A percentile compares a stretch with the other conserved stretches of the same genome.
Conservation (phyloP, 2,113 vertebrate species). For the Synodontis membranacea region DNA sequence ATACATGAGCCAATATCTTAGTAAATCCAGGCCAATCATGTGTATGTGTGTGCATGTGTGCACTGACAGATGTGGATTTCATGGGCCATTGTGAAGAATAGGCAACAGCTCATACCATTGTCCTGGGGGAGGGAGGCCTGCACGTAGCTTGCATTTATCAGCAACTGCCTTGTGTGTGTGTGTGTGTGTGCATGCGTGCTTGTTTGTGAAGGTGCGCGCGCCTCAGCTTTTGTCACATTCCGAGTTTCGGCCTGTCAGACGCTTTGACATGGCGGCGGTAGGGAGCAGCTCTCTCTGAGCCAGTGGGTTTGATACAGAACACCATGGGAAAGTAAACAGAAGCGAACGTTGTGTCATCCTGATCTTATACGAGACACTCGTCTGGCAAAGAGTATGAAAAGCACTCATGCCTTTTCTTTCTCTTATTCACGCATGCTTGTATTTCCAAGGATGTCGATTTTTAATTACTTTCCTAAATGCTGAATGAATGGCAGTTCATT, state of each 20-base stretch:
- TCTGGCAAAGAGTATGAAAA: conserved; percentile 8
- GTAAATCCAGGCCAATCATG: conserved; percentile 62
- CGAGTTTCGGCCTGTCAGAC: conserved; percentile 66
- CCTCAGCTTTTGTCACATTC: conserved; percentile 69
- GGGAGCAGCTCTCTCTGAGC: conserved; percentile 46
- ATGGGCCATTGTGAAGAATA: conserved; percentile 60
- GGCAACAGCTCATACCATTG: conserved; percentile 57
- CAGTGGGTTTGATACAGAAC: conserved; percentile 50
- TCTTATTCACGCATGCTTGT: neutral
- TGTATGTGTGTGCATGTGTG: conserved; percentile 14
- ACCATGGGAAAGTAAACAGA: neutral
- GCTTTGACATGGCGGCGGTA: conserved; percentile 60
- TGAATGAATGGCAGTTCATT: neutral
- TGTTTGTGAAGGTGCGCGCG: conserved; percentile 49
- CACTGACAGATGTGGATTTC: conserved; percentile 68
- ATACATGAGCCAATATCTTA: conserved; percentile 64
- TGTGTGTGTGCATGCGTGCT: conserved; percentile 19
- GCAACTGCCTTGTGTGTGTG: conserved; percentile 54
- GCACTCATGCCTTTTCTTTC: neutral
- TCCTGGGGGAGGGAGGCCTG: conserved; percentile 64
- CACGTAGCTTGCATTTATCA: conserved; percentile 69
- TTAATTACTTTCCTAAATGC: conserved; percentile 24
- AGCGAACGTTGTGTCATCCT: neutral
- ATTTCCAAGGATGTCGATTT: conserved; percentile 11
- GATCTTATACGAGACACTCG: conserved; percentile 19